These are phyloP conservation scores for Drosophila prosaltans DNA, from an alignment of 1,140 invertebrate species.

Conservation along the genomic window DNA sequence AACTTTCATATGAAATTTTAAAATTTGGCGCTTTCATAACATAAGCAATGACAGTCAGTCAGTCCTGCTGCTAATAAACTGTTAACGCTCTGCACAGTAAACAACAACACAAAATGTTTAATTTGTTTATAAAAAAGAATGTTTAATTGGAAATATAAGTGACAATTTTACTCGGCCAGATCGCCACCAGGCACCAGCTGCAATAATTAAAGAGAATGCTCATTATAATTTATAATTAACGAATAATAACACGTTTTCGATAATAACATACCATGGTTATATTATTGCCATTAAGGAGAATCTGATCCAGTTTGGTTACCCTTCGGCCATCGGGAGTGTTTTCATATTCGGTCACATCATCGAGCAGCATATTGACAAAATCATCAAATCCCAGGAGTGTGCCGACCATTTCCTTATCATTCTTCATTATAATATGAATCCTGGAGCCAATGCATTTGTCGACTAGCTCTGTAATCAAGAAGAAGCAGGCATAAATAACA, in stretches of 20 bases:
- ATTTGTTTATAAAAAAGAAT: constrained; percentile 45
- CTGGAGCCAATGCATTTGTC: constrained; percentile 99
- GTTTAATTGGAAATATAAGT: constrained; percentile 22
- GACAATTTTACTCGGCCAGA: constrained; percentile 85
- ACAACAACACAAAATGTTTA: constrained; percentile 18
- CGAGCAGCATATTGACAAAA: constrained; percentile 98
- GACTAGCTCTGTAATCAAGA: constrained; percentile 91
- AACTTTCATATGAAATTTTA: background rate
- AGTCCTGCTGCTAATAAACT: background rate
- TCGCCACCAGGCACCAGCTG: constrained; percentile 89
- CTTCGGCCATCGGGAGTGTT: constrained; percentile 97
- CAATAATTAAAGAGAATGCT: constrained; percentile 62
- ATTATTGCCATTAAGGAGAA: constrained; percentile 99
- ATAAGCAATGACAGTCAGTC: background rate
- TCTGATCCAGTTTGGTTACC: constrained; percentile 98
- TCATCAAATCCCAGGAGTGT: constrained; percentile 99
- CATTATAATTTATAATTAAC: too few species aligned
- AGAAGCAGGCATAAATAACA: constrained; percentile 20
- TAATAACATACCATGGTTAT: constrained; percentile 94
- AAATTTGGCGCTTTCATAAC: background rate
- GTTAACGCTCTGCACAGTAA: background rate
- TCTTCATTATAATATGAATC: constrained; percentile 99
- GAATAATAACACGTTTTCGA: too few species aligned
- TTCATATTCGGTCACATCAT: constrained; percentile 97
- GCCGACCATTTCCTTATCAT: constrained; percentile 99